Percentiles rank a stretch among this genome's conserved stretches.
Conservation (phyloP, 2,888 invertebrate species). For the Callyntrura guangdongensis region DNA sequence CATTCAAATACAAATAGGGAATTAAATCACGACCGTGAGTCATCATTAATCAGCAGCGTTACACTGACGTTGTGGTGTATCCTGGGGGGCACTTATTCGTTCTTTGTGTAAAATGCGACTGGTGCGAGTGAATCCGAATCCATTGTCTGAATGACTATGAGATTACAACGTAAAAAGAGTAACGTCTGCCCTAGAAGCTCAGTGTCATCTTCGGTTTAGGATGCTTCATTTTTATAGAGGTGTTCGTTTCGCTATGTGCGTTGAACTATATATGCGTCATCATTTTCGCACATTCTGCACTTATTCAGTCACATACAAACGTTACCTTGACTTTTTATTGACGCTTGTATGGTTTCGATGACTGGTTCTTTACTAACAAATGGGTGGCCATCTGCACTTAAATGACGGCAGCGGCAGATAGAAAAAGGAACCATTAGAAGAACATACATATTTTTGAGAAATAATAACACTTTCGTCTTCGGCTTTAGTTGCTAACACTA, state of each 20-base stretch:
- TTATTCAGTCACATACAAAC: too few species aligned
- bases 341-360: slow-evolving; percentile 47
- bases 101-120: too few species aligned
- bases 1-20: not conserved
- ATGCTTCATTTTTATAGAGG: not conserved
- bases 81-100: too few species aligned
- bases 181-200: too few species aligned
- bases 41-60: slow-evolving; percentile 43
- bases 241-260: slow-evolving; percentile 19
- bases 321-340: slow-evolving; percentile 63
- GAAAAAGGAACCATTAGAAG: too few species aligned
- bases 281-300: slow-evolving; percentile 21
- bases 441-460: too few species aligned
- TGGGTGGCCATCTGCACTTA: slow-evolving; percentile 34
- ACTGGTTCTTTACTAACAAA: slow-evolving; percentile 56
- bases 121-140: too few species aligned
- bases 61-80: too few species aligned
- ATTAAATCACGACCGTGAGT: slow-evolving; percentile 61
- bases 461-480: too few species aligned
- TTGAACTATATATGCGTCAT: slow-evolving; percentile 4
- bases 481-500: too few species aligned
- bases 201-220: not conserved
- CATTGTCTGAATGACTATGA: too few species aligned
- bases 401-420: not conserved
- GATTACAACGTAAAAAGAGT: too few species aligned